Evolutionary conservation across 2,797 vertebrate species (phyloP).

Genomic region (Macroramphosus scolopax): DNA sequence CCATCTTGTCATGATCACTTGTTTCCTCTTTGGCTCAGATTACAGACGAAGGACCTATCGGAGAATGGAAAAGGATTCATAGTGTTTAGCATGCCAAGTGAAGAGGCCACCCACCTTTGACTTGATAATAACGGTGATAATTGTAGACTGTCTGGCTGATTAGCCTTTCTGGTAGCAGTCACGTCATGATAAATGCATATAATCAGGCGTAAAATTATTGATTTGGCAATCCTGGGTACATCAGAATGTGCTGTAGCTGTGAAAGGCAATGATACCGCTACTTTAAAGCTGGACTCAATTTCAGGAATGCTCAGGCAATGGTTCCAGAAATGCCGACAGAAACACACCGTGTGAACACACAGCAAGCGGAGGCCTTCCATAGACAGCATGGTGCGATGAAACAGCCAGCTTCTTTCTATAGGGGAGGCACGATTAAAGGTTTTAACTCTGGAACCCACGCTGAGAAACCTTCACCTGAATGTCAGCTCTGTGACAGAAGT

Average conservation of each 20-base stretch:
- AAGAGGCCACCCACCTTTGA: conserved; percentile 22
- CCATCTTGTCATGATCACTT: conserved; percentile 46
- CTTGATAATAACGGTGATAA: conserved; percentile 26
- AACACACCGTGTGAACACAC: conserved; percentile 55
- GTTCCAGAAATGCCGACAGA: conserved; percentile 55
- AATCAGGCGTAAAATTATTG: conserved; percentile 20
- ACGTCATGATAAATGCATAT: conserved; percentile 16
- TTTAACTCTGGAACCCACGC: conserved; percentile 10
- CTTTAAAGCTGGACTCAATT: conserved; percentile 10
- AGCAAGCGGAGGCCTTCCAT: conserved; percentile 61
- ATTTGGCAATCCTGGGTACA: conserved; percentile 21
- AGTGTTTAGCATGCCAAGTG: not conserved
- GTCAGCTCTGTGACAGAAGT: too few species aligned
- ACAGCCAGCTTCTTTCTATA: conserved; percentile 15
- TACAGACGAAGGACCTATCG: conserved; percentile 5
- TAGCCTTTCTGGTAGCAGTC: conserved; percentile 9
- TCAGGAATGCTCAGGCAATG: conserved; percentile 40
- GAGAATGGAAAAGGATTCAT: not conserved
- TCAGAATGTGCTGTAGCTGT: not conserved
- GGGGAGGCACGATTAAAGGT: conserved; percentile 14
- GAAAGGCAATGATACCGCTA: conserved; percentile 10
- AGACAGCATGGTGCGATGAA: conserved; percentile 36
- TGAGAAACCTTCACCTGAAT: conserved; percentile 6
- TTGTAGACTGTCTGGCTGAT: conserved; percentile 14
- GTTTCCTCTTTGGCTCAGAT: conserved; percentile 33